These are phyloP conservation scores for Periophthalmus modestus DNA, from an alignment of 2,113 vertebrate species.

Conservation along the genomic window DNA sequence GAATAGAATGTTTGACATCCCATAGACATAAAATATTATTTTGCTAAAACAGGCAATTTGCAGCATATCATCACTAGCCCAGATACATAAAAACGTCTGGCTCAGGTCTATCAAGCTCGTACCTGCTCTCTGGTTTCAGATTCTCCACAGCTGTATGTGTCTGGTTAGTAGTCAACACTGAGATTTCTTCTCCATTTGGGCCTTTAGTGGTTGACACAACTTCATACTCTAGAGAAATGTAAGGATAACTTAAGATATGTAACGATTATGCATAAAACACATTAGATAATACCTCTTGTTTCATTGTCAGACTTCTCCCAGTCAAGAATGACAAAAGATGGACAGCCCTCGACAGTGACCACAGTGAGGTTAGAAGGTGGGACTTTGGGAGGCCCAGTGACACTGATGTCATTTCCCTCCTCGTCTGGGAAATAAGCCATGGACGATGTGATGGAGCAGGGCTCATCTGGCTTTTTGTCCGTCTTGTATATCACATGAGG, in stretches of 20 bases:
- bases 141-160: slow-evolving; percentile 96
- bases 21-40: slow-evolving; percentile 10
- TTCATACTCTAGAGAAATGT: slow-evolving; percentile 83
- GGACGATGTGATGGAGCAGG: slow-evolving; percentile 94
- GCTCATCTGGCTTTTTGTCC: slow-evolving; percentile 84
- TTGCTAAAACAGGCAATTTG: slow-evolving; percentile 3
- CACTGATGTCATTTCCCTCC: slow-evolving; percentile 78
- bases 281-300: slow-evolving; percentile 82
- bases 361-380: slow-evolving; percentile 93
- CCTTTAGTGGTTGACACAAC: slow-evolving; percentile 88
- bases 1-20: slow-evolving; percentile 8
- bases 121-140: slow-evolving; percentile 93
- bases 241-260: background rate
- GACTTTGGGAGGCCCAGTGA: slow-evolving; percentile 81
- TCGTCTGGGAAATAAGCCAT: slow-evolving; percentile 84
- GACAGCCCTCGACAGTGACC: slow-evolving; percentile 94
- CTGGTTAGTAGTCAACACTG: slow-evolving; percentile 88
- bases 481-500: slow-evolving; percentile 92
- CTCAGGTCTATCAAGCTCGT: slow-evolving; percentile 24
- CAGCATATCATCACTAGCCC: background rate
- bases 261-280: background rate
- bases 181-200: slow-evolving; percentile 81
- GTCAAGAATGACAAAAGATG: slow-evolving; percentile 92
- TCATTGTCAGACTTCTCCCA: slow-evolving; percentile 92
- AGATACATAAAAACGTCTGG: slow-evolving; percentile 8